Evolutionary conservation across 2,888 invertebrate genomes (phyloP), one percentile per base, ranked within the genome.

Genomic region (Cyclophora punctaria): DNA sequence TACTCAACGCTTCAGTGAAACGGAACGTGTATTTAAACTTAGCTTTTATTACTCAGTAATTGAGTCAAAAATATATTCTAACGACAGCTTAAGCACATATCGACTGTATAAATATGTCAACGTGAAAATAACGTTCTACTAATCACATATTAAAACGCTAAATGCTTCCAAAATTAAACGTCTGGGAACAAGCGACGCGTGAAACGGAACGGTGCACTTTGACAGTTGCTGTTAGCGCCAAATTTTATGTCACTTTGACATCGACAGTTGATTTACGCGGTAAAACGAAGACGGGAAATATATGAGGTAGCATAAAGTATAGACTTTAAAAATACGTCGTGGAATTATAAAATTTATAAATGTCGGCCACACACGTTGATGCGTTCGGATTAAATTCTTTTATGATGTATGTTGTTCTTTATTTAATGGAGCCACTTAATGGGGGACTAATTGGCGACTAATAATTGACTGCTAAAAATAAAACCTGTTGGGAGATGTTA

Each of bases 91-190:
- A 56, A 58, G 63, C 62, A 62, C 63, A 62, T 69, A 69, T 67
- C 61, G 63, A 58, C 62, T 46, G 49, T 66, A 69, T 79, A 78
- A 78, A 80, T 73, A 71, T 57, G 71, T 79, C 71, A 55, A 56
- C 78, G 64, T 49, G 57, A 47, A 64, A 70, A 74, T 77, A 75
- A 70, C 69, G 63, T 59, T 55, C 47, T 64, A 63, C 71, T 73
- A 75, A 78, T 73, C 71, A 71, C 61, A 66, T 69, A 74, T 77
- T 74, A 75, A 76, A 73, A 53, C 50, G 50, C 51, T 58, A 66
- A 60, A 63, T 59, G 60, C 62, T 60, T 62, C 72, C 67, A 62
- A 70, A 74, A 70, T 71, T 74, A 56, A 56, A 62, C 50, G 55
- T 56, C 55, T 48, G 50, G 7, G 45, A 52, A 50, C 46, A 53